A percentile compares a stretch with the other conserved stretches of the same genome.
Conservation (phyloP, 2,797 vertebrate genomes). For the Syndactyla subalaris region DNA sequence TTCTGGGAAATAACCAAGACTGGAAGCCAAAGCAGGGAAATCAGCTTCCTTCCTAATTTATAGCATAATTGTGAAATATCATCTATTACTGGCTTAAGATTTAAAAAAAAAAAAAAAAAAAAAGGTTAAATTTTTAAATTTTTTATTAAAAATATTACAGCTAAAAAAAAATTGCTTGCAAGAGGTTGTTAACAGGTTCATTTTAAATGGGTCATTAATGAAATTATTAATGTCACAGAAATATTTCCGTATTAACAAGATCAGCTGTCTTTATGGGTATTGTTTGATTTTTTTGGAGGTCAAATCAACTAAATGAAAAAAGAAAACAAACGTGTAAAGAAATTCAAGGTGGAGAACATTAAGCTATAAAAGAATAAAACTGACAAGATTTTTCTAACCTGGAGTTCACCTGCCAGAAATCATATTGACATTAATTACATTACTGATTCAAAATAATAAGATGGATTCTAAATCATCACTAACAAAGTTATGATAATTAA, state of each 20-base stretch:
- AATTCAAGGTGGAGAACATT: background rate
- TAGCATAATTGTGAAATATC: background rate
- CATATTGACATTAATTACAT: background rate
- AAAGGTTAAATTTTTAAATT: background rate
- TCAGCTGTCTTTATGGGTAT: background rate
- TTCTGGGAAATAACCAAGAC: background rate
- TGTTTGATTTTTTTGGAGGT: background rate
- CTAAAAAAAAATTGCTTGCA: background rate
- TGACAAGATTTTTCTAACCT: background rate
- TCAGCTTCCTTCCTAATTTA: background rate
- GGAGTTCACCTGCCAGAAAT: background rate
- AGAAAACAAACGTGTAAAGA: background rate
- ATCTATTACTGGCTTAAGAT: background rate
- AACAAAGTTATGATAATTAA: constrained; percentile 34
- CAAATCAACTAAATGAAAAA: background rate
- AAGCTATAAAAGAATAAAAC: background rate
- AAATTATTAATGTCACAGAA: background rate
- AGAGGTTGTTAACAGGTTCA: background rate
- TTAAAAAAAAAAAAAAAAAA: background rate
- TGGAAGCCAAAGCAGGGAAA: background rate
- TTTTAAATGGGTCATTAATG: background rate
- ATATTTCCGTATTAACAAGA: background rate
- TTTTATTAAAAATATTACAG: background rate
- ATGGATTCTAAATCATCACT: constrained; percentile 24
- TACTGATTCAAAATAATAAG: constrained; percentile 39